Base-by-base conservation (phyloP, 2,113 vertebrate genomes). In the Setophaga petechia region DNA sequence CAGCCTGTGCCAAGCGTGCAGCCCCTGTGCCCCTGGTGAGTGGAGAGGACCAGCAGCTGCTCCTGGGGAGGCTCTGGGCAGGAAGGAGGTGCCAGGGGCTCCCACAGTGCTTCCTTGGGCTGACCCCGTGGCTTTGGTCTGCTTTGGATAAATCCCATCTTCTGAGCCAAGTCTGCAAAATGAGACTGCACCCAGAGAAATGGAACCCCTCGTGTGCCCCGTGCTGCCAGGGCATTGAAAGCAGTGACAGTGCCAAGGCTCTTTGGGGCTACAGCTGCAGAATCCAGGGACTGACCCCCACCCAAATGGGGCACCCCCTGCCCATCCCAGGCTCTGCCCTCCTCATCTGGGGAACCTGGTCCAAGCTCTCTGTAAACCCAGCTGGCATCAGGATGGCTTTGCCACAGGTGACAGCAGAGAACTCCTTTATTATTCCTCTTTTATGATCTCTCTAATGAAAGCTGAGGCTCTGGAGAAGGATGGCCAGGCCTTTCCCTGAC, bases 211-310 rank as follows among this genome's bases (percentile, higher is more conserved):
- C 39, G 57, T 12, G 1, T 8, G 49, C n/a, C 65, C 63, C 0
- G 12, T 41, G 73, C 73, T 73, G 63, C 5, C 6, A 3, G 44
- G 25, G 59, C 41, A 5, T 21, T 35, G 5, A 9, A 12, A 22
- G 68, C 37, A 24, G 16, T 2, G 28, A 5, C 30, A 5, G 44
- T 0, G 27, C 5, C 0, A 0, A 1, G 39, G 44, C 30, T 77
- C 31, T 39, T 39, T 6, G 4, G 30, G 10, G 55, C 41, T 5
- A n/a, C 46, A 10, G 87, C 41, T 5, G n/a, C 46, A 10, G 87
- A 43, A 33, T 11, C 10, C 72, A 8, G 35, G 0, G 18, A 33
- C 0, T 0, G 2, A 18, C 6, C 28, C n/a, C 16, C 13, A 20
- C 20, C 0, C 76, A 20, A 10, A 9, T 0, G 13, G 52, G 41